Percentiles rank a stretch among this genome's conserved stretches.
Evolutionary conservation across 1,140 invertebrate genomes (phyloP).

Genomic region (Drosophila miranda): DNA sequence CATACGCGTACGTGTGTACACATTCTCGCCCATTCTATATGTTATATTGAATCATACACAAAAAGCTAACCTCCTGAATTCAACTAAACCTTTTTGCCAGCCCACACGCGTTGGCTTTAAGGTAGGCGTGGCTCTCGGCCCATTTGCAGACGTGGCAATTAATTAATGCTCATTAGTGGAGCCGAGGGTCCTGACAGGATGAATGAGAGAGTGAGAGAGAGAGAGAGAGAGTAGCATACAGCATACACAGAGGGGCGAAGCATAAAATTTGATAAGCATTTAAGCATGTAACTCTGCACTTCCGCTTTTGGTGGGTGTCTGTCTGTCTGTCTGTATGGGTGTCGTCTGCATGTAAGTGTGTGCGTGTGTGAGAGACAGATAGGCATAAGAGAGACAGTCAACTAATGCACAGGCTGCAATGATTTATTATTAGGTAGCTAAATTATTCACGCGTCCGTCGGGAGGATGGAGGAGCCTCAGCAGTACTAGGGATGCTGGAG

Average conservation of each 20-base stretch:
- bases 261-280: conserved; percentile 81
- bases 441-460: conserved; percentile 75
- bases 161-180: conserved; percentile 78
- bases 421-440: conserved; percentile 80
- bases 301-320: conserved; percentile 42
- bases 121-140: conserved; percentile 32
- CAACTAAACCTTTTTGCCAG: conserved; percentile 20
- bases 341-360: conserved; percentile 3
- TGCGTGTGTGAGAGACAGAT: conserved; percentile 21
- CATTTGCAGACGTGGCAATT: conserved; percentile 55
- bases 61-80: conserved; percentile 13
- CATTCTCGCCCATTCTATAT: too few relatives aligned
- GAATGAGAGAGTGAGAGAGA: background rate
- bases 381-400: conserved; percentile 41
- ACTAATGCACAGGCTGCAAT: conserved; percentile 70
- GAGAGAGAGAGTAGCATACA: too few relatives aligned
- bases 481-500: too few relatives aligned
- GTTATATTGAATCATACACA: conserved; percentile 5
- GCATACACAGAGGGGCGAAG: conserved; percentile 30
- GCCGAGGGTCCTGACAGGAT: conserved; percentile 20
- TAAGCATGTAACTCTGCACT: conserved; percentile 78
- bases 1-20: too few relatives aligned
- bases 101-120: conserved; percentile 19
- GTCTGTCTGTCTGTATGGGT: conserved; percentile 8
- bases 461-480: conserved; percentile 5